Evolutionary conservation across 2,888 invertebrate genomes (phyloP).

Genomic region (Lagria hirta): DNA sequence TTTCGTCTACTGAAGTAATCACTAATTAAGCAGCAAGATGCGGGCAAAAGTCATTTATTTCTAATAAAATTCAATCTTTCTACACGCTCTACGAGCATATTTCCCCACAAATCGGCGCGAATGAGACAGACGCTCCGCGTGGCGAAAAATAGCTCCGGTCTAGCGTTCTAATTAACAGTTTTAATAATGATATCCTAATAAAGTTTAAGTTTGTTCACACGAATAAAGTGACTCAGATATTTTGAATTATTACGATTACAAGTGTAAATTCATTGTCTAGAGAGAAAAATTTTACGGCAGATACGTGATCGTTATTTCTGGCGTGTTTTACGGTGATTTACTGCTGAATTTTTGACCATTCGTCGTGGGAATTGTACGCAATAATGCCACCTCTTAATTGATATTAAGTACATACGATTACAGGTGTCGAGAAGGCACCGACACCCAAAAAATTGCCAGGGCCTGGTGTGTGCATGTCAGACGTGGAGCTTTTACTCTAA

Average conservation of each 20-base stretch:
- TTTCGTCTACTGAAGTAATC: constrained; percentile 38
- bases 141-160: constrained; percentile 20
- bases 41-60: constrained; percentile 47
- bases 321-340: constrained; percentile 1
- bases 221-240: constrained; percentile 43
- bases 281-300: constrained; percentile 14
- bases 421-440: no score
- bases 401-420: no score
- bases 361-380: constrained; percentile 1
- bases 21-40: constrained; percentile 45
- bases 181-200: constrained; percentile 54
- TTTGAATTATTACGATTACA: constrained; percentile 35
- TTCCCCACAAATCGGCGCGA: constrained; percentile 1
- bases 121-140: constrained; percentile 13
- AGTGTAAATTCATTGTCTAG: constrained; percentile 31
- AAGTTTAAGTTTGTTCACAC: constrained; percentile 52
- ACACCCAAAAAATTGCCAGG: no score
- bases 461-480: no score
- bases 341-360: constrained; percentile 5
- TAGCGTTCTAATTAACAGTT: constrained; percentile 47
- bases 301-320: constrained; percentile 13
- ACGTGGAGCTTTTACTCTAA: no score
- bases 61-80: constrained; percentile 35
- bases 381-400: background rate
- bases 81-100: no score